Evolutionary conservation across 2,888 invertebrate genomes (phyloP).

Genomic region (Osmoderma eremita): DNA sequence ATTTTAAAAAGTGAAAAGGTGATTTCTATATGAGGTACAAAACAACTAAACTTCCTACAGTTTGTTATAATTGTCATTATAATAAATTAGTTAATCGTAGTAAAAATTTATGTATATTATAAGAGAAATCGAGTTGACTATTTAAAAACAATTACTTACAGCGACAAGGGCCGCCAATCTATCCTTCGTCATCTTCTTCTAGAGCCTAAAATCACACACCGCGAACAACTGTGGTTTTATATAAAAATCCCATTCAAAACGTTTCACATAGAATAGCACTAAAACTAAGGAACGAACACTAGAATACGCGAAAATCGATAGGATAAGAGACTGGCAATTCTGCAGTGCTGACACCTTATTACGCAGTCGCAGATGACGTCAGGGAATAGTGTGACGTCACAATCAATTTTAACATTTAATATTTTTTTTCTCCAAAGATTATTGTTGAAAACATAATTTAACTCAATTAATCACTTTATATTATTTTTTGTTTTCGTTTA

Average conservation of each 20-base stretch:
- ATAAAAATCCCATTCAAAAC: conserved; percentile 82
- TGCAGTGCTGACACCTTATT: conserved; percentile 68
- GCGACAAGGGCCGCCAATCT: conserved; percentile 96
- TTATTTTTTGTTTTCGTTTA: conserved; percentile 41
- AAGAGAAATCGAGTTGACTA: conserved; percentile 27
- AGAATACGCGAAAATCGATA: conserved; percentile 79
- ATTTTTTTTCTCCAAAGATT: conserved; percentile 47
- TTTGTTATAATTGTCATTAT: not conserved
- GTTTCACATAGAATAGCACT: conserved; percentile 78
- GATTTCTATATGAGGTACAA: too few relatives aligned
- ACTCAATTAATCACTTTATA: not conserved
- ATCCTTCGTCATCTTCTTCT: conserved; percentile 90
- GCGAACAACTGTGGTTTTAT: conserved; percentile 73
- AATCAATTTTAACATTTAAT: conserved; percentile 42
- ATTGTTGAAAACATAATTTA: conserved; percentile 43
- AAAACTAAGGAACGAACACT: conserved; percentile 79
- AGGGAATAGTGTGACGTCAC: conserved; percentile 59
- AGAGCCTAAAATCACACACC: conserved; percentile 72
- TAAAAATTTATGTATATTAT: conserved; percentile 19
- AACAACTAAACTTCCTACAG: too few relatives aligned
- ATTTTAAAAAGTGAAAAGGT: not conserved
- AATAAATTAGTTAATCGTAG: conserved; percentile 9
- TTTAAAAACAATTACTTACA: conserved; percentile 69
- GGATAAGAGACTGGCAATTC: conserved; percentile 71
- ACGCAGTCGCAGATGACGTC: conserved; percentile 67